Base-by-base conservation (phyloP, 1,140 invertebrate species). In the Drosophila sproati region DNA sequence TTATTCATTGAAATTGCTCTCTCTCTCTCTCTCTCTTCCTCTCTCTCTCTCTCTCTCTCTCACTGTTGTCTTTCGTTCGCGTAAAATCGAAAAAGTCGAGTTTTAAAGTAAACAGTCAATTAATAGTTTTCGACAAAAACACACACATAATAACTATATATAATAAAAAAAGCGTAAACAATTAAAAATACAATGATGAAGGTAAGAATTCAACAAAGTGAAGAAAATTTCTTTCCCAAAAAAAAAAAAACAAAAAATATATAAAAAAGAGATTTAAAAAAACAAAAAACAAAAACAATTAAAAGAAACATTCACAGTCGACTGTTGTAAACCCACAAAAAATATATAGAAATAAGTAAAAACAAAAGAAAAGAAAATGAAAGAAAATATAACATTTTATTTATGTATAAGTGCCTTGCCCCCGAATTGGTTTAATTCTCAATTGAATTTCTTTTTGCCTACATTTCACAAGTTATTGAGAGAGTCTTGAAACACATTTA, bases 131-230 rank as follows among this genome's bases (percentile, higher is more conserved):
- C 39, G 39, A 43, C 39, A n/a, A 66, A 35, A 52, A 62, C 67
- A 57, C 72, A 74, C 72, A 74, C 57, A 74, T 37, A 37, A 39
- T 54, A 67, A 70, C 51, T 68, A 12, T 45, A 12, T 45, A 50
- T 45, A 67, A 68, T 66, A 54, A 41, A 55, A 29, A 83, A 68
- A 72, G 5, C 45, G 12, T 45, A 63, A 74, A 48, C 41, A 64
- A 73, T 55, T 71, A 77, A 71, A 80, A 89, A 69, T 67, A 74
- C 69, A 61, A 73, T 56, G 47, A 83, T 88, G 85, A 88, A 88
- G 83, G 83, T 88, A 88, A 88, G 83, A 88, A 88, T 73, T 79
- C 43, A 73, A 80, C 63, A 83, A 82, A 80, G 66, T 72, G 82
- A 75, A 73, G 68, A 77, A 70, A 56, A 64, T 74, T 77, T 54